phyloP scores from a whole-genome alignment of 1,140 invertebrate genomes.

The Lineus longissimus region DNA sequence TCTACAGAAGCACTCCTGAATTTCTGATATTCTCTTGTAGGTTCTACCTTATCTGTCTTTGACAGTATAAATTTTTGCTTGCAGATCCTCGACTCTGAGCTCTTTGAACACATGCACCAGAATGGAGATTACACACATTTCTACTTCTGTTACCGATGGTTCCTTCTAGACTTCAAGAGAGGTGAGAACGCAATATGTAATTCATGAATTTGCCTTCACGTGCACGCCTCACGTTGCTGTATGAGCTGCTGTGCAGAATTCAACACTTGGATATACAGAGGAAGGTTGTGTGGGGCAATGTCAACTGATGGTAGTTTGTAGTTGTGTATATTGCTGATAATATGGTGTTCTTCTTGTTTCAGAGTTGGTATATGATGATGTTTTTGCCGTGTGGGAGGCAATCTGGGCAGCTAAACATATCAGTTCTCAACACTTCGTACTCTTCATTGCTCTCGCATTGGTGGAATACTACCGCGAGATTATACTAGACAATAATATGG shows the following conservation, averaged over 20 bases:
- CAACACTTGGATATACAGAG: no score
- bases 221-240: not conserved
- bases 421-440: constrained; percentile 81
- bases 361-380: constrained; percentile 87
- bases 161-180: constrained; percentile 73
- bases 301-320: no score
- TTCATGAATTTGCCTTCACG: not conserved
- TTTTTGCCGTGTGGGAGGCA: constrained; percentile 89
- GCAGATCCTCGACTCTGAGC: constrained; percentile 86
- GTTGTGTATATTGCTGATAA: no score
- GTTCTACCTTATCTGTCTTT: not conserved
- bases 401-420: constrained; percentile 91
- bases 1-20: no score
- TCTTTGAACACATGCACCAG: constrained; percentile 90
- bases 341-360: constrained; percentile 20
- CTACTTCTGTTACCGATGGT: constrained; percentile 96
- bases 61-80: no score
- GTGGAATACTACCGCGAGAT: constrained; percentile 90
- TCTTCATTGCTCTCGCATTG: constrained; percentile 87
- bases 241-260: no score
- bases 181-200: constrained; percentile 48
- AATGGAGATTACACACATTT: constrained; percentile 95
- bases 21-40: not conserved
- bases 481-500: constrained; percentile 91
- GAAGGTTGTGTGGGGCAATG: no score